These are phyloP conservation scores for Propithecus perrieri DNA, from an alignment of 2,797 vertebrate genomes.

Conservation along the genomic window DNA sequence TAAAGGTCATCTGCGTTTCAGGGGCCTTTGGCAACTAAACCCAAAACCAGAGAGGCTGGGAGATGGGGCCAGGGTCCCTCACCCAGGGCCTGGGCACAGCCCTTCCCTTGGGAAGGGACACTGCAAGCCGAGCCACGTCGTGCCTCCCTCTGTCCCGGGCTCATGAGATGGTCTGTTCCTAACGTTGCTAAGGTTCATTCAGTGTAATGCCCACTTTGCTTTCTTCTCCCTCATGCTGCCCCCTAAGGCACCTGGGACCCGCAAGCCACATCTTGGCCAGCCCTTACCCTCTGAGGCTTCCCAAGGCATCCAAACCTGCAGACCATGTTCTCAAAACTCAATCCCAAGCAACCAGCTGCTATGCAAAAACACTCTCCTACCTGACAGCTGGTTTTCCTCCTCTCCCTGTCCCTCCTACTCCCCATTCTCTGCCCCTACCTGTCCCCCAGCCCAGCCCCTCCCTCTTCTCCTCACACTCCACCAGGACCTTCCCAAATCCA, in stretches of 20 bases:
- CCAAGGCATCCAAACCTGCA: background rate
- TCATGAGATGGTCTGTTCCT: background rate
- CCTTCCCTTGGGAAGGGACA: background rate
- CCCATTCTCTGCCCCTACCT: background rate
- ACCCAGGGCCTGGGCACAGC: background rate
- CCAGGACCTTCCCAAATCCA: background rate
- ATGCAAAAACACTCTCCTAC: background rate
- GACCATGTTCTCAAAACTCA: background rate
- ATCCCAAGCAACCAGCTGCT: background rate
- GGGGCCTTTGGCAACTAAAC: background rate
- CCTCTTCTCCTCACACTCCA: background rate
- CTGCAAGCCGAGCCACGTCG: background rate
- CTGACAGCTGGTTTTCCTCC: background rate
- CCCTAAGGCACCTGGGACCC: background rate
- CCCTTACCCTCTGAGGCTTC: background rate
- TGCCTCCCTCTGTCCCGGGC: background rate
- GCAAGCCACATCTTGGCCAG: background rate
- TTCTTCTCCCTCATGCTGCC: background rate
- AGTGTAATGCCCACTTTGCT: background rate
- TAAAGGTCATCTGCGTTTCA: background rate
- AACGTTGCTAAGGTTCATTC: background rate
- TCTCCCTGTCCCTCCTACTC: background rate
- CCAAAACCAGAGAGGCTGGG: background rate
- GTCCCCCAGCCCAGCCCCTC: background rate
- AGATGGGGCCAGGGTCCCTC: background rate